Conservation (phyloP, 2,797 vertebrate species). For the Brachyalestes nurse region DNA sequence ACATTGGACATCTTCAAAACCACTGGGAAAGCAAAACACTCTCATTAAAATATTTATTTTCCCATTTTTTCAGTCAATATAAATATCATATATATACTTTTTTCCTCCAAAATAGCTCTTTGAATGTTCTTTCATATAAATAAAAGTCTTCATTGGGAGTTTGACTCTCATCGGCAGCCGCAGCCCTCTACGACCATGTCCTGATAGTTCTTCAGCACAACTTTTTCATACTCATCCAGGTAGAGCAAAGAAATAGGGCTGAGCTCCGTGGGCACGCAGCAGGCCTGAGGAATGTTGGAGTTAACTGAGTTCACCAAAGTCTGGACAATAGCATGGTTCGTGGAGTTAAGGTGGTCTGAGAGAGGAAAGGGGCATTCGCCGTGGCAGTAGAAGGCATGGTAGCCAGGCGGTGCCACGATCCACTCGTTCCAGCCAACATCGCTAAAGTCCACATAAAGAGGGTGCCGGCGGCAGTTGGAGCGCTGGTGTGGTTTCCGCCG, state of each 20-base stretch:
- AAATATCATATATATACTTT: slow-evolving; percentile 99
- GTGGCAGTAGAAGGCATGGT: slow-evolving; percentile 97
- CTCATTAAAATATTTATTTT: slow-evolving; percentile 99
- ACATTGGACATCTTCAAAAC: slow-evolving; percentile 97
- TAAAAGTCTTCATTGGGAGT: slow-evolving; percentile 97
- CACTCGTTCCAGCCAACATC: slow-evolving; percentile 99
- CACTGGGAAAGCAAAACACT: slow-evolving; percentile 96
- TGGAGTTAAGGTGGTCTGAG: slow-evolving; percentile 97
- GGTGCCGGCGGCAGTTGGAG: slow-evolving; percentile 93
- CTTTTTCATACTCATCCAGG: slow-evolving; percentile 97
- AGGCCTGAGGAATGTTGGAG: slow-evolving; percentile 95
- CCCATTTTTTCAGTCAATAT: slow-evolving; percentile 95
- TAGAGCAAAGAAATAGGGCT: slow-evolving; percentile 98
- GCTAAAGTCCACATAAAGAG: slow-evolving; percentile 97
- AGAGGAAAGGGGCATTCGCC: slow-evolving; percentile 97
- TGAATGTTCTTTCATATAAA: slow-evolving; percentile 92
- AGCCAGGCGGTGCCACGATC: slow-evolving; percentile 98
- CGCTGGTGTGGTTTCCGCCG: slow-evolving; percentile 89
- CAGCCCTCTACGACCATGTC: slow-evolving; percentile 99
- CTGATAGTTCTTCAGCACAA: slow-evolving; percentile 99
- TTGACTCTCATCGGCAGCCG: slow-evolving; percentile 87
- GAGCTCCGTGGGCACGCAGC: slow-evolving; percentile 97
- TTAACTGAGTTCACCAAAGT: slow-evolving; percentile 99
- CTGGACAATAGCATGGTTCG: slow-evolving; percentile 98
- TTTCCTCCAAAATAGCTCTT: slow-evolving; percentile 92